Base-by-base conservation (phyloP, 2,888 invertebrate species). In the Agonopterix arenella region DNA sequence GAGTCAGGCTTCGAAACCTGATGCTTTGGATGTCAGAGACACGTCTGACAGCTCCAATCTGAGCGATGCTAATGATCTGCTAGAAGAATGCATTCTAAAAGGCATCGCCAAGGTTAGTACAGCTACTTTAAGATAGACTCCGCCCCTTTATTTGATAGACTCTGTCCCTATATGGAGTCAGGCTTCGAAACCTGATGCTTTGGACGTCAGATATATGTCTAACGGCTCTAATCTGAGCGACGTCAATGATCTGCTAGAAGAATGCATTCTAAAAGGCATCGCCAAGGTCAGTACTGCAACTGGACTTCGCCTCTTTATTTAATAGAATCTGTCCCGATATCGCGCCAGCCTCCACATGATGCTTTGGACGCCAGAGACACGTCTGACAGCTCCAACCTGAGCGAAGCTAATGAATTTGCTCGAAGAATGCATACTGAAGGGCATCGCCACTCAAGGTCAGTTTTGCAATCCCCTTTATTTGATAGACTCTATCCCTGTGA, bases 71-170 rank as follows among this genome's bases (percentile, higher is more conserved):
- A 91, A 92, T 4, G 91, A 93, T 58, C 79, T 94, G 56, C 73
- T 94, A 0, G 92, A 93, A 40, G 92, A 93, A 68, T 94, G 92
- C 58, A 92, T 93, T 58, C 90, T 91, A 64, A 91, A 92, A 11
- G 93, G 92, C 38, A 92, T 92, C 66, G 91, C 91, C 10, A 90
- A 92, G 84, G 90, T 91, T 1, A 42, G 42, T 37, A 10, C 42
- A 13, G 13, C 13, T 2, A 13, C 1, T 13, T 2, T 1, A 2
- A 13, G 13, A 13, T 13, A 13, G 13, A 5, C 28, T 7, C 4
- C 28, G 4, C 18, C 4, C 18, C 4, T 18, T 28, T 28, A 28
- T 28, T 5, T 5, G 13, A 2, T 13, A 13, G 13, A 2, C 2
- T 2, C 13, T 13, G 13, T 13, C 13, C 13, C 13, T 13, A 13